Percentiles rank a stretch among this genome's conserved stretches.
These are phyloP conservation scores for Hippocampus abdominalis DNA, from an alignment of 2,113 vertebrate genomes.

Conservation along the genomic window DNA sequence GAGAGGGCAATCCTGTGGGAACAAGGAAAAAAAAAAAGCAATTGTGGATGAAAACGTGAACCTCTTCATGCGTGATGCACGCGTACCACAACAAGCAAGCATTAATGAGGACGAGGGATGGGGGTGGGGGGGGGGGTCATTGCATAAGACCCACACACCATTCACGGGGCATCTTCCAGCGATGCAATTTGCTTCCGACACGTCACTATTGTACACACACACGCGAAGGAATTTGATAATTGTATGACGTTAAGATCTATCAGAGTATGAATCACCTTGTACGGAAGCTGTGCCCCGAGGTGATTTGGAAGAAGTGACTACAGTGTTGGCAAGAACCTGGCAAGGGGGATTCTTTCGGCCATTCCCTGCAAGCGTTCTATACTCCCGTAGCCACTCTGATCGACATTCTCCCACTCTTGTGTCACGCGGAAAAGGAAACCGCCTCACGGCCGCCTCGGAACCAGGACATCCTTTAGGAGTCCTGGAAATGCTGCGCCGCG, in stretches of 20 bases:
- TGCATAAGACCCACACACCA: constrained; percentile 9
- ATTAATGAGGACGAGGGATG: not conserved
- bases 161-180: not conserved
- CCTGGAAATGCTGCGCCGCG: not conserved
- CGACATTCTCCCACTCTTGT: not conserved
- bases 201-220: not conserved
- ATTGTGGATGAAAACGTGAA: constrained; percentile 22
- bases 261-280: not conserved
- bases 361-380: not conserved
- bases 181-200: not conserved
- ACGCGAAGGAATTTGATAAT: not conserved
- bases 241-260: not conserved
- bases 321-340: not conserved
- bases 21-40: constrained; percentile 6
- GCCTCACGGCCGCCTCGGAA: not conserved
- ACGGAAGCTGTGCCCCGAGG: not conserved
- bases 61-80: constrained; percentile 7
- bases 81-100: constrained; percentile 17
- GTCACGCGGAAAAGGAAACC: not conserved
- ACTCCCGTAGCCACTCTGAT: not conserved
- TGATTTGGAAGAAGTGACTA: not conserved
- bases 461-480: not conserved
- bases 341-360: not conserved
- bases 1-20: constrained; percentile 85
- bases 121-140: not conserved